Evolutionary conservation across 2,113 vertebrate species (phyloP).

Genomic region (Calcarius ornatus): DNA sequence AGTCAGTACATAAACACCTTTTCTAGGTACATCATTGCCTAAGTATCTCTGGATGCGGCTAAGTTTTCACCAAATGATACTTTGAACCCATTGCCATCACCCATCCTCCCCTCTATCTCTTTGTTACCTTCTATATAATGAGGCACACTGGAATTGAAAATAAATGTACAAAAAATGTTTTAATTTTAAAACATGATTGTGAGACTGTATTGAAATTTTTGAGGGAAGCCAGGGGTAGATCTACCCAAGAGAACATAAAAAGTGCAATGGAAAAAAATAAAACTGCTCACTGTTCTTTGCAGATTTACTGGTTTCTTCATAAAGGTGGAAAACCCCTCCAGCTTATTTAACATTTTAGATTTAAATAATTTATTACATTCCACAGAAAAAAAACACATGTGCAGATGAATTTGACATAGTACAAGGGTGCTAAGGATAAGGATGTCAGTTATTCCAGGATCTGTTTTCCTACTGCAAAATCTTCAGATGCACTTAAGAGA

Average conservation of each 20-base stretch:
- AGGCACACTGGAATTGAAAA: neutral
- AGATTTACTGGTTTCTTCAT: neutral
- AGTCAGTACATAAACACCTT: rapidly evolving
- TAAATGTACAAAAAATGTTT: neutral
- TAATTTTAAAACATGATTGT: neutral
- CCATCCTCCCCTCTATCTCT: neutral
- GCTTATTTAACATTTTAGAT: neutral
- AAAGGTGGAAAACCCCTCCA: rapidly evolving
- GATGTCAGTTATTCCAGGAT: neutral
- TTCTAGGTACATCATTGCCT: neutral
- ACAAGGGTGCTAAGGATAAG: neutral
- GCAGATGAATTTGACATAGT: neutral
- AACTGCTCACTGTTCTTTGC: rapidly evolving
- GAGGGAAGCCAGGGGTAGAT: neutral
- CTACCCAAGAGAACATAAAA: neutral
- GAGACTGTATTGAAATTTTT: neutral
- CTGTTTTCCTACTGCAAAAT: neutral
- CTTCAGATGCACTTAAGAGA: neutral
- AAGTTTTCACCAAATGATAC: neutral
- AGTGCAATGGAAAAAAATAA: neutral
- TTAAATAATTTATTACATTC: neutral
- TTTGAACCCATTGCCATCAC: neutral
- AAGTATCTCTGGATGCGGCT: neutral
- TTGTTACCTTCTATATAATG: neutral
- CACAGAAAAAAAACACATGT: neutral